Conservation (phyloP, 2,888 invertebrate species). For the Dusona sp. region DNA sequence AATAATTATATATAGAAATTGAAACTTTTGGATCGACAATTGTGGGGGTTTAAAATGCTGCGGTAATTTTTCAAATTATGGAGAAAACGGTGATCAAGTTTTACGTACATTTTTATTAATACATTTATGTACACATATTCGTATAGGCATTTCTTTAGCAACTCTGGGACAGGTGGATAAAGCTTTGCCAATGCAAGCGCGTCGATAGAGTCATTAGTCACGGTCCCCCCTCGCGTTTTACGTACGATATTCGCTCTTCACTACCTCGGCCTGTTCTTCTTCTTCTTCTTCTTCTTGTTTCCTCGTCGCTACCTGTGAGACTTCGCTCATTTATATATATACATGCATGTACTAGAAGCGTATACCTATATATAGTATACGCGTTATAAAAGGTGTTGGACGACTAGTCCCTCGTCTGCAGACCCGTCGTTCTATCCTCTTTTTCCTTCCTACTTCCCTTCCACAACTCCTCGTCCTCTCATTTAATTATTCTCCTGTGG, state of each 20-base stretch:
- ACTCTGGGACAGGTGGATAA: constrained; percentile 43
- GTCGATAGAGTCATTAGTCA: constrained; percentile 82
- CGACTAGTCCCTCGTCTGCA: constrained; percentile 37
- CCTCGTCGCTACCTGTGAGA: constrained; percentile 48
- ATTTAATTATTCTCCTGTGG: constrained; percentile 20
- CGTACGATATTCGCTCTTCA: constrained; percentile 65
- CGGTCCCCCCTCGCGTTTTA: constrained; percentile 76
- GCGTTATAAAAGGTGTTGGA: constrained; percentile 52
- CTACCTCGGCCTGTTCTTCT: constrained; percentile 50
- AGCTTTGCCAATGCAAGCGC: constrained; percentile 68
- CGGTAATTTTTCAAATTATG: background rate
- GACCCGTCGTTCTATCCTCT: constrained; percentile 22
- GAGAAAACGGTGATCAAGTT: background rate
- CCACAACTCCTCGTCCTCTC: constrained; percentile 64
- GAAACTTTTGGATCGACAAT: background rate
- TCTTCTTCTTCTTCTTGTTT: constrained; percentile 43
- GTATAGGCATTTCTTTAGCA: constrained; percentile 24
- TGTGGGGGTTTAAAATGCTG: background rate
- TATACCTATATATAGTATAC: constrained; percentile 10
- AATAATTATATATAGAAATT: too few relatives aligned
- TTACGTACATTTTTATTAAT: background rate
- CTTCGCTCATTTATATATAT: constrained; percentile 2
- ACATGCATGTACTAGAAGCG: constrained; percentile 1
- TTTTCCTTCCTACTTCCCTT: constrained; percentile 11
- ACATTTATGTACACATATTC: background rate